phyloP scores from a whole-genome alignment of 2,888 invertebrate genomes.

The Eupithecia vulgata region DNA sequence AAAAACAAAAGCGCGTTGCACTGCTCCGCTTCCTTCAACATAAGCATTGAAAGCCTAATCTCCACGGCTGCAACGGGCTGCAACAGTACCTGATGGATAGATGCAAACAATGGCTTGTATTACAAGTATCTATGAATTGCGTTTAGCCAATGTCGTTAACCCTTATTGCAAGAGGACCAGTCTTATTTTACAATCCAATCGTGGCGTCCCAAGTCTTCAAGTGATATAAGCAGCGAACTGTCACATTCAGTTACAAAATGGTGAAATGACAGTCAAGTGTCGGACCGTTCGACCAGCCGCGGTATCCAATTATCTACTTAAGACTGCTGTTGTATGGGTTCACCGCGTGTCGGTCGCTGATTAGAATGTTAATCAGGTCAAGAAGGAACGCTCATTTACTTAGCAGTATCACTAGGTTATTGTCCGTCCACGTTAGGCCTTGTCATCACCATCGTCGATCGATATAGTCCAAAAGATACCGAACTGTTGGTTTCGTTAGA shows the following conservation, averaged over 20 bases:
- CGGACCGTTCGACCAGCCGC: constrained; percentile 6
- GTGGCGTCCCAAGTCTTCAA: neutral
- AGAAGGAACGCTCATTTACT: neutral
- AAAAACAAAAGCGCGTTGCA: neutral
- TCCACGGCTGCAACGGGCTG: neutral
- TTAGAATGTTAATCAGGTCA: constrained; percentile 12
- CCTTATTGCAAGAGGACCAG: neutral
- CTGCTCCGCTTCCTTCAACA: neutral
- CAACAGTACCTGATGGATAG: neutral
- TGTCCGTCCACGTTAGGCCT: neutral
- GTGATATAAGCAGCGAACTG: constrained; percentile 1
- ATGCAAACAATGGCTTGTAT: neutral
- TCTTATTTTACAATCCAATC: neutral
- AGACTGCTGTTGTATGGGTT: constrained; percentile 30
- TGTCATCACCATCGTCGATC: neutral
- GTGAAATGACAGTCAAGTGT: constrained; percentile 18
- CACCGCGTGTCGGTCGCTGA: constrained; percentile 19
- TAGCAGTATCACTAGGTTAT: neutral
- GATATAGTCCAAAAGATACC: neutral
- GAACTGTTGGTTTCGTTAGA: neutral
- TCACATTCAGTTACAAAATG: constrained; percentile 3
- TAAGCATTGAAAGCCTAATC: neutral
- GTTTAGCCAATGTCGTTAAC: neutral
- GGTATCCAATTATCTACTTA: constrained; percentile 27
- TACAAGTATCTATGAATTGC: neutral